phyloP scores from a whole-genome alignment of 2,888 invertebrate species.

The Apocheima hispidaria region DNA sequence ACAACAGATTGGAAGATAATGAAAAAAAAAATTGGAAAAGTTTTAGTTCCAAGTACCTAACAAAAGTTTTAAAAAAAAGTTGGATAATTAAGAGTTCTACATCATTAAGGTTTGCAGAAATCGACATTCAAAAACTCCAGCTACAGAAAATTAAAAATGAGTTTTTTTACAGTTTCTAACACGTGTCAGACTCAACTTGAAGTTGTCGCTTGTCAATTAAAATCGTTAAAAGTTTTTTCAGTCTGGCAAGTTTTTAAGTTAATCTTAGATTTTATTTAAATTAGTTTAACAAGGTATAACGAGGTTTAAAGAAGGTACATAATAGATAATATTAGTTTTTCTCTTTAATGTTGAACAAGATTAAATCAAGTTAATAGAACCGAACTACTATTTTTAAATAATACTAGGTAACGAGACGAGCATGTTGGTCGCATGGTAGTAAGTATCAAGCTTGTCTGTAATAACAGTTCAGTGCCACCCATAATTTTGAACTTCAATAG shows the following conservation, averaged over 20 bases:
- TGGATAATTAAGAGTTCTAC: constrained; percentile 11
- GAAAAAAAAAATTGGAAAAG: no score
- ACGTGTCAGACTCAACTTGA: constrained; percentile 19
- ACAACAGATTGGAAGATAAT: no score
- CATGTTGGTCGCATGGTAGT: no score
- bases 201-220: constrained; percentile 41
- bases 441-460: no score
- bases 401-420: no score
- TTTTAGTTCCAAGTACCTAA: no score
- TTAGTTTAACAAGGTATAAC: constrained; percentile 38
- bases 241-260: constrained; percentile 49
- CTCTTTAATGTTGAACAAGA: no score
- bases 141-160: constrained; percentile 17
- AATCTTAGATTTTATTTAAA: constrained; percentile 36
- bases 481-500: no score
- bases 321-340: no score
- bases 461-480: no score
- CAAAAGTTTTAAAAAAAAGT: background rate
- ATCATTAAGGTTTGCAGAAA: background rate
- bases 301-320: no score
- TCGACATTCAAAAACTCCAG: constrained; percentile 10
- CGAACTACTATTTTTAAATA: constrained; percentile 24
- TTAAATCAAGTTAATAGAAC: constrained; percentile 37
- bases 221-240: constrained; percentile 41
- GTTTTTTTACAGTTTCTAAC: constrained; percentile 15